These are phyloP conservation scores for Ancistrus triradiatus DNA, from an alignment of 2,113 vertebrate genomes.

Conservation along the genomic window DNA sequence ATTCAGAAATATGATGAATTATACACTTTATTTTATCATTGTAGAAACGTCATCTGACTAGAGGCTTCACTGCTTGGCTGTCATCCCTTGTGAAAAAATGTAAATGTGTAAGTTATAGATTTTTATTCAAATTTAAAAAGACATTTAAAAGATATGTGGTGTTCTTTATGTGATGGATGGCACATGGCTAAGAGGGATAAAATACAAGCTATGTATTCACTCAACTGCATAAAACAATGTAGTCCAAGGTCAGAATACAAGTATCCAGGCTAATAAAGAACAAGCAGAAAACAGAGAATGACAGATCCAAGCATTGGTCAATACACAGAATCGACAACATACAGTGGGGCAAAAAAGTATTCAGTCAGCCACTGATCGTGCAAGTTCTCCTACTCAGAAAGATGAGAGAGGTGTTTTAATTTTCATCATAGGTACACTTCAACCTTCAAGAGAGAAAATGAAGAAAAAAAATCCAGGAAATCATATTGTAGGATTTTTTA, in stretches of 20 bases:
- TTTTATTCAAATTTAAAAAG: background rate
- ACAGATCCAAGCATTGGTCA: background rate
- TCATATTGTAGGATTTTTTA: too few relatives aligned
- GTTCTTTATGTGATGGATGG: background rate
- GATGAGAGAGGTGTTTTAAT: too few relatives aligned
- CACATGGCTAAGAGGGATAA: background rate
- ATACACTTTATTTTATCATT: conserved; percentile 48
- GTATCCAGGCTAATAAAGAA: background rate
- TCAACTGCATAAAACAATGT: background rate
- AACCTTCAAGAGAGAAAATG: too few relatives aligned
- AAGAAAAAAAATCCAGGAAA: too few relatives aligned
- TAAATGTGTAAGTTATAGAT: background rate
- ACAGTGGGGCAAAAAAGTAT: too few relatives aligned
- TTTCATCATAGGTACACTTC: too few relatives aligned
- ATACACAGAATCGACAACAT: background rate
- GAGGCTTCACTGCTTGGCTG: conserved; percentile 16
- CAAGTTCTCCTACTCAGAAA: too few relatives aligned
- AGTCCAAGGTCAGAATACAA: conserved; percentile 2
- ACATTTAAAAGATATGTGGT: background rate
- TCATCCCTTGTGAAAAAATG: conserved; percentile 2
- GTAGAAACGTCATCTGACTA: conserved; percentile 37
- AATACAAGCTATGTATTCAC: background rate
- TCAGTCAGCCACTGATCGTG: too few relatives aligned
- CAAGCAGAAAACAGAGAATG: background rate
- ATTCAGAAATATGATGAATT: conserved; percentile 52